Evolutionary conservation across 2,888 invertebrate species (phyloP).

Genomic region (Cephalotes varians): DNA sequence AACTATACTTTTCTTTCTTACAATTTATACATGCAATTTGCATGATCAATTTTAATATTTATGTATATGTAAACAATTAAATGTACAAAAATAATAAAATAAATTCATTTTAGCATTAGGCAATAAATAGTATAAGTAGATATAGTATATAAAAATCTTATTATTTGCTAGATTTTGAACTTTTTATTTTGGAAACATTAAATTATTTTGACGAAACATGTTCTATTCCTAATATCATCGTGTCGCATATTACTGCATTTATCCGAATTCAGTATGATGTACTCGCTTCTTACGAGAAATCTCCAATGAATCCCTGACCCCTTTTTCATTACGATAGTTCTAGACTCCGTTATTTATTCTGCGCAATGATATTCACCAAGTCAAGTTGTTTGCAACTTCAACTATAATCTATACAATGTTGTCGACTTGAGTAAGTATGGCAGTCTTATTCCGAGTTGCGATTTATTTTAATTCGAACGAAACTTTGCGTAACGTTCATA

Average conservation of each 20-base stretch:
- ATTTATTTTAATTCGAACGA: slow-evolving; percentile 19
- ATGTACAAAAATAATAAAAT: not conserved
- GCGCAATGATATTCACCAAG: not conserved
- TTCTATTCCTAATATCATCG: not conserved
- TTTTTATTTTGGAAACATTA: not conserved
- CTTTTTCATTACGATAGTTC: not conserved
- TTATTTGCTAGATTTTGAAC: not conserved
- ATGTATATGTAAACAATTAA: not conserved
- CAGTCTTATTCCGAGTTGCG: slow-evolving; percentile 8
- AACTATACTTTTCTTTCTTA: not conserved
- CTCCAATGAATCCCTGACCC: not conserved
- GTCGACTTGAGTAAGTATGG: slow-evolving; percentile 21
- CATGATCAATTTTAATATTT: not conserved
- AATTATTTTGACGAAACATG: not conserved
- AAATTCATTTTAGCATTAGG: not conserved
- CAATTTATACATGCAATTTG: not conserved
- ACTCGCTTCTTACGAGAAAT: not conserved
- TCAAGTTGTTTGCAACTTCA: slow-evolving; percentile 23
- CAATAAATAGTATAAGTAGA: not conserved
- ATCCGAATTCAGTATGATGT: not conserved
- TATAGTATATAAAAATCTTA: not conserved
- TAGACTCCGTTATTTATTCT: slow-evolving; percentile 20
- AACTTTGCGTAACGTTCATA: not conserved
- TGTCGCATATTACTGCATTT: not conserved
- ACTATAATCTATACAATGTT: slow-evolving; percentile 21